Evolutionary conservation across 2,113 vertebrate species (phyloP), one percentile per base, ranked within the genome.

Genomic region (Ptychochromis oligacanthus): DNA sequence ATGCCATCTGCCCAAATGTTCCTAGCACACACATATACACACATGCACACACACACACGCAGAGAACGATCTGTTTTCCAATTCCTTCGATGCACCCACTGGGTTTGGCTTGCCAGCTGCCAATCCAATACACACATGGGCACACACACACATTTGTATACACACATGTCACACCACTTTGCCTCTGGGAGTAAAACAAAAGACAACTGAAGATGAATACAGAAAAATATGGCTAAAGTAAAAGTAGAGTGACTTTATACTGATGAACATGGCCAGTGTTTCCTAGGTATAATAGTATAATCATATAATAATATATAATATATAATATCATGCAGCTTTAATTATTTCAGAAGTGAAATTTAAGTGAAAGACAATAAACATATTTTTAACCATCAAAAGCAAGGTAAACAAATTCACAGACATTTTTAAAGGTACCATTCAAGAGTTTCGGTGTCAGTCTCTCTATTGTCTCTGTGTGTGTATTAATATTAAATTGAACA

Each of bases 1-100:
- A 92, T 82, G 92, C 91, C 93, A 94, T 94, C 93, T 93, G 91
- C 80, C 88, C 79, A 79, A 91, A 88, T 88, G 64, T 86, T 88
- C 57, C 80, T 86, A 84, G 58, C 88, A 70, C 24, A 59, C 43
- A 49, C 52, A 38, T 40, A 57, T 40, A n/a, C 61, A 54, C 34
- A 77, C 72, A 57, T 40, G 74, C 34, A 60, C 60, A 59, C 49
- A 65, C 52, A 46, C 58, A 58, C 74, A 75, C 76, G 64, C 17
- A 67, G 54, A 60, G 0, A 83, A 38, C 15, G 55, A 87, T 83
- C 65, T 83, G 77, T 78, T 77, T 86, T 85, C 61, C 87, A 87
- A 90, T 90, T 84, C 83, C 62, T 86, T 56, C 78, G 84, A 87
- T 82, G 77, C 70, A 43, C 90, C 82, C 87, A 86, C 56, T 86